Evolutionary conservation across 1,140 invertebrate species (phyloP).

Genomic region (Drosophila littoralis): DNA sequence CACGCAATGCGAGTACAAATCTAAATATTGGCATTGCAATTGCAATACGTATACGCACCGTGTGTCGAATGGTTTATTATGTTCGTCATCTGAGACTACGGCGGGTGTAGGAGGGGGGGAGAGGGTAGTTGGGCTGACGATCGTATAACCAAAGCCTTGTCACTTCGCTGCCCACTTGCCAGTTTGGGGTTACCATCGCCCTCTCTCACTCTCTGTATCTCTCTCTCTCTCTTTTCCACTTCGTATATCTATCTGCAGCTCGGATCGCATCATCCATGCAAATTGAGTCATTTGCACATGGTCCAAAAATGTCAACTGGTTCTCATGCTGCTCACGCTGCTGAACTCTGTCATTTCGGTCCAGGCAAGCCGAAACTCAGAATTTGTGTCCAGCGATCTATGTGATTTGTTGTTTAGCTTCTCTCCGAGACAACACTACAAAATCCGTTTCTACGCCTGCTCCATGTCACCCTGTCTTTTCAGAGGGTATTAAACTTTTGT

Average conservation of each 20-base stretch:
- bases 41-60: conserved; percentile 58
- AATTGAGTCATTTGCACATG: conserved; percentile 26
- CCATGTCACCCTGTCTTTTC: not conserved
- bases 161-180: conserved; percentile 40
- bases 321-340: not conserved
- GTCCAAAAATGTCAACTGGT: conserved; percentile 11
- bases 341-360: conserved; percentile 70
- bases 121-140: conserved; percentile 18
- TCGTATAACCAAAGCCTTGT: conserved; percentile 61
- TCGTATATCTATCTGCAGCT: not conserved
- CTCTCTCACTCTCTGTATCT: not conserved
- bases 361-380: conserved; percentile 57
- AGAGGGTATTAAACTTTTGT: no score
- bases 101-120: not conserved
- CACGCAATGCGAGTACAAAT: conserved; percentile 49
- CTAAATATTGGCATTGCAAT: conserved; percentile 39
- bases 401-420: not conserved
- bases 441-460: conserved; percentile 19
- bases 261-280: conserved; percentile 5
- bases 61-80: conserved; percentile 15
- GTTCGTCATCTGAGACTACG: conserved; percentile 44
- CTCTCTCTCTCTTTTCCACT: not conserved
- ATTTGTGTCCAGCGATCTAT: conserved; percentile 39
- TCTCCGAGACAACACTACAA: not conserved
- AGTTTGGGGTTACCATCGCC: conserved; percentile 11